Evolutionary conservation across 2,113 vertebrate genomes (phyloP).

Genomic region (Phycodurus eques): DNA sequence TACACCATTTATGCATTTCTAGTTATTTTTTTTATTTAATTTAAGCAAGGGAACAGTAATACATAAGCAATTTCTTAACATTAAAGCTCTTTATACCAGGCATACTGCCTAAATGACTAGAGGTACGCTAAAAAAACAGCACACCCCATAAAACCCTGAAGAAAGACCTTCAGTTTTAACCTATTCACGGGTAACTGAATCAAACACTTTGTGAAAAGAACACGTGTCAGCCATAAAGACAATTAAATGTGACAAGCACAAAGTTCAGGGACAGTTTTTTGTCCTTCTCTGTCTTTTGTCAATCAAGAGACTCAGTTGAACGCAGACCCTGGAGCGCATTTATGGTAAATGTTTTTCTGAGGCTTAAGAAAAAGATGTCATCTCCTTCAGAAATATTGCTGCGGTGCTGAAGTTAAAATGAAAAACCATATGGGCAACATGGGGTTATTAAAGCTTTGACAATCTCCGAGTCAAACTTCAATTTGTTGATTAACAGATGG

Average conservation of each 20-base stretch:
- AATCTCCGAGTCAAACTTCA: constrained; percentile 34
- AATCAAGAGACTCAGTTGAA: constrained; percentile 24
- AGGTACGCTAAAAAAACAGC: constrained; percentile 68
- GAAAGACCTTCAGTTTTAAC: constrained; percentile 62
- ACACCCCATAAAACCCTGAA: constrained; percentile 67
- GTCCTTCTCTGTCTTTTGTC: constrained; percentile 33
- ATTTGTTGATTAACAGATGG: constrained; percentile 52
- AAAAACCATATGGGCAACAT: background rate
- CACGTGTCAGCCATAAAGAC: constrained; percentile 45
- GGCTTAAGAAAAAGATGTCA: constrained; percentile 22
- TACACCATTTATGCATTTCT: constrained; percentile 52
- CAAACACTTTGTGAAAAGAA: constrained; percentile 56
- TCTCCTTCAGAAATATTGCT: constrained; percentile 8
- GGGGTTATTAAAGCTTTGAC: constrained; percentile 18
- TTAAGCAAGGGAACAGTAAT: constrained; percentile 57
- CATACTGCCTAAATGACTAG: constrained; percentile 67
- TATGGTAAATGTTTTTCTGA: constrained; percentile 24
- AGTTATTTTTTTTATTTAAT: constrained; percentile 58
- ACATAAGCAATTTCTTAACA: constrained; percentile 52
- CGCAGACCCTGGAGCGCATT: constrained; percentile 13
- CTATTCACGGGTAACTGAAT: constrained; percentile 52
- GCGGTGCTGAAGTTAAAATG: constrained; percentile 9
- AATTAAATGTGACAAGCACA: constrained; percentile 48
- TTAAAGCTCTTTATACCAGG: constrained; percentile 63
- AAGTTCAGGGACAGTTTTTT: constrained; percentile 52